Evolutionary conservation across 2,888 invertebrate genomes (phyloP).

Genomic region (Cheilosia scutellata): DNA sequence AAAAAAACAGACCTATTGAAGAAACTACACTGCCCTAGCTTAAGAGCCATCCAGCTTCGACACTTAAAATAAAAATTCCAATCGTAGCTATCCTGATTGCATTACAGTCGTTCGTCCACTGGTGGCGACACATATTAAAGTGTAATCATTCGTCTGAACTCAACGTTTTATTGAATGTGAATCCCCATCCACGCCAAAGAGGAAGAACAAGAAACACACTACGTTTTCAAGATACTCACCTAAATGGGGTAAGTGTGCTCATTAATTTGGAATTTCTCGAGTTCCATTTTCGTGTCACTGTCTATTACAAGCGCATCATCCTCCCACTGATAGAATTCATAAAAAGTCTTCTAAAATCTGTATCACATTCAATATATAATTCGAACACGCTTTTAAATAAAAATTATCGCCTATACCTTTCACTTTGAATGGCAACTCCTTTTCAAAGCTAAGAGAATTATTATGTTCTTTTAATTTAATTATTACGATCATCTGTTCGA

Average conservation of each 20-base stretch:
- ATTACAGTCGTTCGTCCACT: not conserved
- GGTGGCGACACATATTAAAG: slow-evolving; percentile 30
- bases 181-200: not conserved
- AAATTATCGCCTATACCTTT: slow-evolving; percentile 33
- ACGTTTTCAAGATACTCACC: not conserved
- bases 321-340: slow-evolving; percentile 16
- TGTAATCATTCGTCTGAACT: slow-evolving; percentile 10
- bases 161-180: not conserved
- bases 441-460: slow-evolving; percentile 25
- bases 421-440: slow-evolving; percentile 11
- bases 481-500: slow-evolving; percentile 41
- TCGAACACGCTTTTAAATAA: slow-evolving; percentile 25
- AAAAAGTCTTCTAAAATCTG: slow-evolving; percentile 10
- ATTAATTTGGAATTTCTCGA: slow-evolving; percentile 25
- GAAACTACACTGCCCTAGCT: not conserved
- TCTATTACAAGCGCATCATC: slow-evolving; percentile 14
- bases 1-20: too few relatives aligned
- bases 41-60: not conserved
- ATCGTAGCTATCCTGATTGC: slow-evolving; percentile 17
- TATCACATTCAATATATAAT: slow-evolving; percentile 25
- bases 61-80: slow-evolving; percentile 16
- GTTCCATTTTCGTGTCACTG: slow-evolving; percentile 33
- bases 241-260: not conserved
- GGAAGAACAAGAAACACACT: not conserved
- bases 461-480: slow-evolving; percentile 58